phyloP scores from a whole-genome alignment of 2,797 vertebrate species.

The Tapirus indicus region DNA sequence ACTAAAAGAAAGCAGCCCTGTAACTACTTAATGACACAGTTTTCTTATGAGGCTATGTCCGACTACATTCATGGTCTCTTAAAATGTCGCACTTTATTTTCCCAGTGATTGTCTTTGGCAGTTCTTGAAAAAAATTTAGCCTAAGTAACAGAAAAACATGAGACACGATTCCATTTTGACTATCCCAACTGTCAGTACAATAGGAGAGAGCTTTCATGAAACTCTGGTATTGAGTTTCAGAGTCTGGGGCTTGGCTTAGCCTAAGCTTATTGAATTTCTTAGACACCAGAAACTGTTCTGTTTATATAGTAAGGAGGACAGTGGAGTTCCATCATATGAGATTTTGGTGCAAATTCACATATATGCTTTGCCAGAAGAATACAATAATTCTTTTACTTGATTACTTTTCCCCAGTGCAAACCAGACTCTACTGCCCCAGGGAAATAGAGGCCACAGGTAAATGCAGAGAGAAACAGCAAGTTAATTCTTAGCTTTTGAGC shows the following conservation, averaged over 20 bases:
- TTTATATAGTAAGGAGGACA: not conserved
- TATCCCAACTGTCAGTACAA: not conserved
- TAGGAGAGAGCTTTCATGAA: not conserved
- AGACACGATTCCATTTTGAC: constrained; percentile 12
- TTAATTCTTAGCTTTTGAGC: not conserved
- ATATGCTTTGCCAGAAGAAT: not conserved
- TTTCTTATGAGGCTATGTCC: constrained; percentile 31
- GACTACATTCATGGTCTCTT: constrained; percentile 89
- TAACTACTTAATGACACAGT: not conserved
- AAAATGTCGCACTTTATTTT: constrained; percentile 90
- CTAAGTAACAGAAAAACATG: constrained; percentile 80
- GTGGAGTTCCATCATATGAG: not conserved
- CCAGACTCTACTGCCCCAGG: not conserved
- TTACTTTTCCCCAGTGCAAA: not conserved
- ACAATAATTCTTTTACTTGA: not conserved
- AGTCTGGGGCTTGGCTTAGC: not conserved
- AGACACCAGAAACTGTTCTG: not conserved
- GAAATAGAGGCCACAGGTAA: not conserved
- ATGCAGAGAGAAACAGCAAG: not conserved
- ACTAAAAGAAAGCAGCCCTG: not conserved
- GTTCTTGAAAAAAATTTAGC: constrained; percentile 91
- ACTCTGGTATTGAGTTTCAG: not conserved
- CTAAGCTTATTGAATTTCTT: not conserved
- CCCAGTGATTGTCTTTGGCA: constrained; percentile 91
- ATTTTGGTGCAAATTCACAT: not conserved